These are phyloP conservation scores for Petaurus breviceps DNA, from an alignment of 2,113 vertebrate genomes.

Conservation along the genomic window DNA sequence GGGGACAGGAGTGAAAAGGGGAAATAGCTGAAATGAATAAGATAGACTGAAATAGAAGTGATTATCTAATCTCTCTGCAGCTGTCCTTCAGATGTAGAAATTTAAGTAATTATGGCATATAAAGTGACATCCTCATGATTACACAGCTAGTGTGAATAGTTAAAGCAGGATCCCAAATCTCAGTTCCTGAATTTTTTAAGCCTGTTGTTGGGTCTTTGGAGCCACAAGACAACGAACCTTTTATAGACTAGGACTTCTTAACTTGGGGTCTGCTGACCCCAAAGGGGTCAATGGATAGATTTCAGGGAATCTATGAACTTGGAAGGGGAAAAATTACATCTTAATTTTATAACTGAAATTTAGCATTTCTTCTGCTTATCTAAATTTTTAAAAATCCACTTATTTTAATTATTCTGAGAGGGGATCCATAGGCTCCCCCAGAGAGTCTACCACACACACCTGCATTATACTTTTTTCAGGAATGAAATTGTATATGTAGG, in stretches of 20 bases:
- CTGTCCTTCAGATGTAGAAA: background rate
- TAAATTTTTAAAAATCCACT: background rate
- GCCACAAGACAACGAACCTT: background rate
- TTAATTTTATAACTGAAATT: background rate
- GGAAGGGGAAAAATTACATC: background rate
- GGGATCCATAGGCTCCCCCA: background rate
- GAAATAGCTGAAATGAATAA: background rate
- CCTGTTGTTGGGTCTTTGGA: background rate
- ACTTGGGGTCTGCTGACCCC: background rate
- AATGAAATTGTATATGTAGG: background rate
- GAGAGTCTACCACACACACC: background rate
- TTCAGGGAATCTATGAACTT: background rate
- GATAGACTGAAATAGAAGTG: background rate
- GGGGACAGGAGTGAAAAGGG: background rate
- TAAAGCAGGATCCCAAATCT: background rate
- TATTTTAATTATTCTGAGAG: background rate
- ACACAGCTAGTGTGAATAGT: background rate
- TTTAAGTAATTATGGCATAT: background rate
- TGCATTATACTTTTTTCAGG: background rate
- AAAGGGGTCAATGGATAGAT: background rate
- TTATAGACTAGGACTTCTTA: background rate
- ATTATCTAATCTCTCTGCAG: background rate
- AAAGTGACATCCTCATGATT: background rate
- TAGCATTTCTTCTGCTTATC: background rate
- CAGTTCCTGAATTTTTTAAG: background rate